phyloP scores from a whole-genome alignment of 37 sponge, comb jelly and placozoan genomes.

The Mnemiopsis leidyi region DNA sequence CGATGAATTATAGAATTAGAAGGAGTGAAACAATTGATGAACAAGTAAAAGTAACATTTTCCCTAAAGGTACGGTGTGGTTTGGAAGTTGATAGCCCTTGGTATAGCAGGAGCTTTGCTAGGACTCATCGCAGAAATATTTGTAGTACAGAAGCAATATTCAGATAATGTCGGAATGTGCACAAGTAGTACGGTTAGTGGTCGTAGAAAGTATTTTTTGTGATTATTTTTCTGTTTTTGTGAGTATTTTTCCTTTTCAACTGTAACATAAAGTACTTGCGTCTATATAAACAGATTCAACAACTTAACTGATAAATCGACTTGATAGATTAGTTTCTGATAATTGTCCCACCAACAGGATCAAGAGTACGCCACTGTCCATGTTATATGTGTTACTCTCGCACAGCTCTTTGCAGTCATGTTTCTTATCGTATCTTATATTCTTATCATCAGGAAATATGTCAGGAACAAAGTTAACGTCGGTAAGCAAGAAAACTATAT shows the following conservation, averaged over 20 bases:
- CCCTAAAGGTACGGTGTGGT: background rate
- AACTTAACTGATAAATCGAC: too few relatives aligned
- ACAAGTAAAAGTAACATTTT: too few relatives aligned
- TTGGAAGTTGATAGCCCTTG: background rate
- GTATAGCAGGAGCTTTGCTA: background rate
- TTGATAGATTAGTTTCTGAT: too few relatives aligned
- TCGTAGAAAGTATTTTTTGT: too few relatives aligned
- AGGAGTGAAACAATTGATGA: too few relatives aligned
- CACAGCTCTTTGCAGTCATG: background rate
- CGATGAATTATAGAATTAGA: too few relatives aligned
- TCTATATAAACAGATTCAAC: too few relatives aligned
- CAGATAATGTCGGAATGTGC: background rate
- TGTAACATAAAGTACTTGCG: too few relatives aligned
- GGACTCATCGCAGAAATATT: background rate
- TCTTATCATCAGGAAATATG: background rate
- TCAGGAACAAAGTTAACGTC: slow-evolving; percentile 19
- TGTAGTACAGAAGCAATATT: background rate
- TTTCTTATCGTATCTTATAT: background rate
- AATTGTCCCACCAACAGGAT: too few relatives aligned
- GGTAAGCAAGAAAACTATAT: too few relatives aligned
- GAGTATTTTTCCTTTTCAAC: too few relatives aligned
- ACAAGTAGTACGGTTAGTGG: background rate
- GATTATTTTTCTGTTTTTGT: too few relatives aligned
- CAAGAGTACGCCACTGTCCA: background rate
- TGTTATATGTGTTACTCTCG: background rate